These are phyloP conservation scores for Parotocinclus haroldoi DNA, from an alignment of 2,797 vertebrate species.

Conservation along the genomic window DNA sequence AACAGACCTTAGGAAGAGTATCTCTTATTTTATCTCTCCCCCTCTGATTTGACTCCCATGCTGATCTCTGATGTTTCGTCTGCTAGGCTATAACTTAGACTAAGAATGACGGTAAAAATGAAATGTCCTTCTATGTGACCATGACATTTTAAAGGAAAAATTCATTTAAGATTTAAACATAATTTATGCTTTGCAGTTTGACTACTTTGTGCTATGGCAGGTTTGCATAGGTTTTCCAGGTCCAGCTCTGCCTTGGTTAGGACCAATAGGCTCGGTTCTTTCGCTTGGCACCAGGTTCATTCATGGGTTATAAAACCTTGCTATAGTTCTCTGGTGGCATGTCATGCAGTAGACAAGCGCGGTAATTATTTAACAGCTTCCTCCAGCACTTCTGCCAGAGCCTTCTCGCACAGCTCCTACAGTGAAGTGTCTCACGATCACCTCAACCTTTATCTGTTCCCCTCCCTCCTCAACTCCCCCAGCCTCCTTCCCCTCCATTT, in stretches of 20 bases:
- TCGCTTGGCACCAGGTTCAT: conserved; percentile 16
- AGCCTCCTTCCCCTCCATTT: conserved; percentile 26
- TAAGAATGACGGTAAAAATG: background rate
- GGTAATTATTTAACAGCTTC: conserved; percentile 45
- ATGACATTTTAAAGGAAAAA: background rate
- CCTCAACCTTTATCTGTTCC: conserved; percentile 36
- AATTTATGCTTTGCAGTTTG: background rate
- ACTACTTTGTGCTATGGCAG: no score
- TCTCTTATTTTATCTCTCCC: no score
- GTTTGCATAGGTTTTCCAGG: background rate
- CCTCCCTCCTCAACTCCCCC: conserved; percentile 35
- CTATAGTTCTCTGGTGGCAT: conserved; percentile 33
- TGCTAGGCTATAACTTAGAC: background rate
- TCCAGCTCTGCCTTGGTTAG: background rate
- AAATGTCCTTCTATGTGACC: background rate
- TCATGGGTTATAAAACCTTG: conserved; percentile 28
- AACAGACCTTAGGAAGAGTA: no score
- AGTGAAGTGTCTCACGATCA: conserved; percentile 26
- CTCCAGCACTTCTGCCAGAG: conserved; percentile 31
- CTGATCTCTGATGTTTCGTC: background rate
- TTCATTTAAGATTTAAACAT: background rate
- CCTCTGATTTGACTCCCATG: no score
- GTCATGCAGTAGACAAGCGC: conserved; percentile 33
- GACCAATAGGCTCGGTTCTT: conserved; percentile 11
- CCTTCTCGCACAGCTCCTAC: conserved; percentile 41